Evolutionary conservation across 1,140 invertebrate species (phyloP), one percentile per base, ranked within the genome.

Genomic region (Phenacoccus solenopsis): DNA sequence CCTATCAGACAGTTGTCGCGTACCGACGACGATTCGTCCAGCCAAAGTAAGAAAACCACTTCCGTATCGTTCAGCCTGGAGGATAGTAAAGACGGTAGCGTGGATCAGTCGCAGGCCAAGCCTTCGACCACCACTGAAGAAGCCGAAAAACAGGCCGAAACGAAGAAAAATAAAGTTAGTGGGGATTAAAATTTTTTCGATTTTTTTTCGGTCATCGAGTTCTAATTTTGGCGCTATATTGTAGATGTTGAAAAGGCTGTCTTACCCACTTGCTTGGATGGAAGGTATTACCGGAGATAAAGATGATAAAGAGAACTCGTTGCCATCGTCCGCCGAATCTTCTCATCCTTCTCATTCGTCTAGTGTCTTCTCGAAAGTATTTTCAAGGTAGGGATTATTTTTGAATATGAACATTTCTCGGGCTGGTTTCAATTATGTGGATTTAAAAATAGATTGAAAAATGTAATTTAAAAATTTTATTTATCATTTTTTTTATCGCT

Each of bases 251-350:
- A 94, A 94, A 80, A 84, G 92, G 74, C 83, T 95, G 35, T 94
- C 91, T 0, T 93, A 94, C 80, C 93, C 93, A n/a, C 79, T 94
- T 59, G 88, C 91, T 1, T 94, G 91, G 91, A 90, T 95, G 84
- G 93, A 94, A 79, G 91, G 90, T 21, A 78, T 79, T 68, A 79
- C 80, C 25, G 79, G 81, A 67, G 81, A 82, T 69, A 82, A 82
- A 70, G 80, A 81, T 72, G 85, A 72, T 77, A 83, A 71, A 77
- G 76, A 72, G 78, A 78, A 73, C 71, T 79, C 74, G 72, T 76
- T 73, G 77, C 81, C 72, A 80, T 82, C 77, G 73, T 77, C 72
- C 75, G 67, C 74, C 79, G 28, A 82, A 80, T 77, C 81, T 85
- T 74, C 86, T 84, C 71, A 75, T 9, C 84, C 86, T 61, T 84